Base-by-base conservation (phyloP, 2,797 vertebrate genomes). In the Pelodytes ibericus region DNA sequence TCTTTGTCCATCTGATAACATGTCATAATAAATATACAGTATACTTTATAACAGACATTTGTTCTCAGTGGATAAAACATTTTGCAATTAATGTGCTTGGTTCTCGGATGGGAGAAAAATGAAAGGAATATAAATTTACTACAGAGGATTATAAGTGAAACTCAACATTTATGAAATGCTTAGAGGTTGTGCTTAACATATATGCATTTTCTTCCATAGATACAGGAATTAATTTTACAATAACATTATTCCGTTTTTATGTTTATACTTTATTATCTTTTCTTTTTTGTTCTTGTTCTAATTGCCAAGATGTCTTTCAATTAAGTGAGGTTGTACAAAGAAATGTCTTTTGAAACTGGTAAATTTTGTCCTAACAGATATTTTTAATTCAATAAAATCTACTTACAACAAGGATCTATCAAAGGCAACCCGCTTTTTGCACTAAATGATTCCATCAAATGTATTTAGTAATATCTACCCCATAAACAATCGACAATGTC, bases 141-240 rank as follows among this genome's bases (percentile, higher is more conserved):
- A 47, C 0, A 68, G 11, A 22, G 47, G 16, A 9, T 39, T 53
- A 22, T 15, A 15, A 1, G 3, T 11, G 3, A 62, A 30, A 16
- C 58, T 33, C n/a, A 30, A 49, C 30, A 63, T 63, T 75, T 25
- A 6, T 24, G 36, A 20, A 27, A 51, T n/a, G 0, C 15, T 68
- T 25, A 49, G 18, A 3, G 10, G 18, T 71, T 47, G 15, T 49
- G 51, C 29, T 75, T 51, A 33, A 27, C 25, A 75, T 67, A 56
- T 75, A 61, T 74, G 72, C 53, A 67, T 62, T 75, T 75, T 62
- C 5, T n/a, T 36, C 57, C 39, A 30, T 58, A 60, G 36, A 59
- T 47, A n/a, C 18, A 16, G 16, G 16, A 47, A 16, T 47, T 47
- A 13, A 47, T 47, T 47, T 47, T 47, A 47, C 18, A 47, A 15